Evolutionary conservation across 2,113 vertebrate species (phyloP).

Genomic region (Crotalus horridus): DNA sequence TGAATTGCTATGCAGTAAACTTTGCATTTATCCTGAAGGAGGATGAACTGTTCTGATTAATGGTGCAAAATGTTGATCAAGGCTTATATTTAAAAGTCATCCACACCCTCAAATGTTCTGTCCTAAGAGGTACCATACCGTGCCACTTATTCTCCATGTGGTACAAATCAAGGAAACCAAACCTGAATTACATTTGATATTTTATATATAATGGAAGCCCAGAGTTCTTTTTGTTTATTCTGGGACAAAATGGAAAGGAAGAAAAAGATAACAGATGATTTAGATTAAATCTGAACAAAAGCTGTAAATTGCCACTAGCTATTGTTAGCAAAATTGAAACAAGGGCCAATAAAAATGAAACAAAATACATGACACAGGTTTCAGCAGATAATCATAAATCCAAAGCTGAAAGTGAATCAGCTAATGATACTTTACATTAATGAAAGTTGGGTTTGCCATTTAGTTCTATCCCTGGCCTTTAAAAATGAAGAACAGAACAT

Average conservation of each 20-base stretch:
- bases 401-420: background rate
- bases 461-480: background rate
- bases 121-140: background rate
- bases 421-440: background rate
- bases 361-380: background rate
- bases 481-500: background rate
- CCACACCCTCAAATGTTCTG: background rate
- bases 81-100: background rate
- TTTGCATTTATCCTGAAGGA: background rate
- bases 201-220: background rate
- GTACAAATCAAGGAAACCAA: background rate
- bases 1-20: background rate
- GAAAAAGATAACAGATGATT: background rate
- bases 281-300: background rate
- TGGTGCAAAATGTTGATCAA: background rate
- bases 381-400: background rate
- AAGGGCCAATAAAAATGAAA: background rate
- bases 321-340: background rate
- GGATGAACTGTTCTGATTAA: background rate
- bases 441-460: background rate
- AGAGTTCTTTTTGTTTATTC: background rate
- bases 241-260: background rate
- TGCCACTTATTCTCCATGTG: background rate
- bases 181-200: background rate
- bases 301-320: background rate